Evolutionary conservation across 2,888 invertebrate species (phyloP).

Genomic region (Stenichneumon culpator): DNA sequence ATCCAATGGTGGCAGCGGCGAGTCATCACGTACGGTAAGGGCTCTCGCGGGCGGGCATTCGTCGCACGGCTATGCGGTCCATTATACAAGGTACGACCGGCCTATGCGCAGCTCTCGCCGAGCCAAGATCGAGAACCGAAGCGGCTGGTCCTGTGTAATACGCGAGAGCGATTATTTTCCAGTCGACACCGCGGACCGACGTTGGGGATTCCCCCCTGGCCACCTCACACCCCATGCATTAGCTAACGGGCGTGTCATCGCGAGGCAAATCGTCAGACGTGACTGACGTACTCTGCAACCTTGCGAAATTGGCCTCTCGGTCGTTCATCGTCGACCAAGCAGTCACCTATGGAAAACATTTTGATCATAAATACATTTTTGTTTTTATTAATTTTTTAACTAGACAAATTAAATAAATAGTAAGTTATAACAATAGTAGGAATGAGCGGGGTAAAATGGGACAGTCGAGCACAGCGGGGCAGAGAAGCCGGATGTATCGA

Average conservation of each 20-base stretch:
- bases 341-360: not conserved
- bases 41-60: slow-evolving; percentile 64
- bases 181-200: slow-evolving; percentile 23
- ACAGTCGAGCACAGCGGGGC: no score
- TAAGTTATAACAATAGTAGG: no score
- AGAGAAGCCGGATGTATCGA: no score
- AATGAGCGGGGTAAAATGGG: no score
- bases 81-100: slow-evolving; percentile 30
- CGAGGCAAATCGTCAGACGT: slow-evolving; percentile 68
- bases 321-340: not conserved
- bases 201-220: not conserved
- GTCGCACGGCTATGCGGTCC: slow-evolving; percentile 35
- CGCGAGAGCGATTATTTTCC: slow-evolving; percentile 51
- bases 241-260: slow-evolving; percentile 80
- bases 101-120: slow-evolving; percentile 3
- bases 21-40: slow-evolving; percentile 80
- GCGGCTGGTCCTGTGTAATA: slow-evolving; percentile 18
- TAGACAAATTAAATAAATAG: not conserved
- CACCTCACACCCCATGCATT: slow-evolving; percentile 70
- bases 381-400: not conserved
- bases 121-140: slow-evolving; percentile 17
- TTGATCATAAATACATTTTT: not conserved
- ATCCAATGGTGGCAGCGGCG: slow-evolving; percentile 81
- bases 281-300: slow-evolving; percentile 43
- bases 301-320: not conserved